phyloP scores from a whole-genome alignment of 2,888 invertebrate species.

The Harmothoe impar region DNA sequence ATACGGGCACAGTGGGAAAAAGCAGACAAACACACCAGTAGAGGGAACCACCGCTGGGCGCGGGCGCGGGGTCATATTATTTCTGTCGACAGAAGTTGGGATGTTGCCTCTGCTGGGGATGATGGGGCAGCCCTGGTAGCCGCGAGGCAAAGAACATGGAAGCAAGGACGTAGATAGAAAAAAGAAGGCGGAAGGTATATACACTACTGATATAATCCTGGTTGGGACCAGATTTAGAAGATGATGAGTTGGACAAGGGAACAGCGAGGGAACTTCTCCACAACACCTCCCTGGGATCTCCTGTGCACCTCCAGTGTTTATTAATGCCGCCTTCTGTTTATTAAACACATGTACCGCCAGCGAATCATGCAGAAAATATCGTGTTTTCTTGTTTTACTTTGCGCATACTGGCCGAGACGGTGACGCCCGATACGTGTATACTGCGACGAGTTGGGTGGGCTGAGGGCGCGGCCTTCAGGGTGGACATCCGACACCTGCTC shows the following conservation, averaged over 20 bases:
- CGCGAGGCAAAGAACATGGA: neutral
- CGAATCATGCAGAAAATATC: conserved; percentile 61
- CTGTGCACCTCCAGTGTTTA: conserved; percentile 20
- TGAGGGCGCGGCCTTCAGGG: neutral
- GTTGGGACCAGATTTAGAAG: no score
- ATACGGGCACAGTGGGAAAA: conserved; percentile 55
- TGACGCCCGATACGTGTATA: neutral
- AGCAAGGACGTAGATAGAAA: neutral
- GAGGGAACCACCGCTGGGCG: conserved; percentile 43
- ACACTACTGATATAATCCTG: no score
- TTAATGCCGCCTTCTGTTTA: conserved; percentile 57
- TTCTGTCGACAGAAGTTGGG: conserved; percentile 56
- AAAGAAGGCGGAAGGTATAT: neutral
- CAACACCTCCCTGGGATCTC: neutral
- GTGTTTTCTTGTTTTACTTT: conserved; percentile 58
- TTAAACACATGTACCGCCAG: conserved; percentile 57
- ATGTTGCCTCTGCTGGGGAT: neutral
- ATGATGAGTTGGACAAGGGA: no score
- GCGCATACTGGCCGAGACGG: conserved; percentile 21
- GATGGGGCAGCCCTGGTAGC: neutral
- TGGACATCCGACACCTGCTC: neutral
- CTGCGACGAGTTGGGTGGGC: conserved; percentile 15
- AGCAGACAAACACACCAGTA: conserved; percentile 24
- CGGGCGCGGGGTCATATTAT: conserved; percentile 60
- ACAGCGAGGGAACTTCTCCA: neutral